Conservation (phyloP, 2,113 vertebrate genomes). For the Pterocles orientalis region DNA sequence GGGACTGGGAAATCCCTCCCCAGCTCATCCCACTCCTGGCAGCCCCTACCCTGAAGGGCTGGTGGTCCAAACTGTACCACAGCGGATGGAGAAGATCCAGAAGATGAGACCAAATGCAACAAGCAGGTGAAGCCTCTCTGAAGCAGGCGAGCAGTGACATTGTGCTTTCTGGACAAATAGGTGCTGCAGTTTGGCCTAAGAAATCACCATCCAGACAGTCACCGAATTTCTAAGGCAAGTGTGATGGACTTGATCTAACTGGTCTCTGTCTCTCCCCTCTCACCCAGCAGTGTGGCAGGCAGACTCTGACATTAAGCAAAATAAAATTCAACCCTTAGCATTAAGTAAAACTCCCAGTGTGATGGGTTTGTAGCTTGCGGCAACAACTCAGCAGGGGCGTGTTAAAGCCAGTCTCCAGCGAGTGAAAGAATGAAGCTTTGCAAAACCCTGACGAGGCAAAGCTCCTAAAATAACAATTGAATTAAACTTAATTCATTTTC, state of each 20-base stretch:
- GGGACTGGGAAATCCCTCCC: not conserved
- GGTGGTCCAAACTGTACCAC: fast-evolving
- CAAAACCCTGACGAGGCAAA: slow-evolving; percentile 61
- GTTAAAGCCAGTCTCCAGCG: slow-evolving; percentile 60
- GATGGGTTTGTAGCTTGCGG: slow-evolving; percentile 66
- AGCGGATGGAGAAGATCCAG: not conserved
- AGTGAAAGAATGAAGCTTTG: slow-evolving; percentile 63
- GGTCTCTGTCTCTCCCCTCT: not conserved
- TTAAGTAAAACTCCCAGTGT: slow-evolving; percentile 68
- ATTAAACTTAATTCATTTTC: slow-evolving; percentile 72
- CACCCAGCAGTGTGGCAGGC: not conserved
- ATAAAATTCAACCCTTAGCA: slow-evolving; percentile 61
- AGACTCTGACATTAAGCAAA: slow-evolving; percentile 49
- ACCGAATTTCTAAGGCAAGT: not conserved
- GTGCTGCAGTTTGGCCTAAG: not conserved
- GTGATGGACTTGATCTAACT: slow-evolving; percentile 1
- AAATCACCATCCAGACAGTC: not conserved
- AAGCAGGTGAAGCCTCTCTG: not conserved
- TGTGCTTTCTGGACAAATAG: not conserved
- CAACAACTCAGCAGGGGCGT: slow-evolving; percentile 68
- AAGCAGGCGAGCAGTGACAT: fast-evolving
- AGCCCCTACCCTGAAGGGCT: not conserved
- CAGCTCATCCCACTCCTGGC: not conserved
- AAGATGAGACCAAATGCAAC: fast-evolving
- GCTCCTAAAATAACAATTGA: slow-evolving; percentile 72